Evolutionary conservation across 2,797 vertebrate genomes (phyloP).

Genomic region (Cephalopachus bancanus): DNA sequence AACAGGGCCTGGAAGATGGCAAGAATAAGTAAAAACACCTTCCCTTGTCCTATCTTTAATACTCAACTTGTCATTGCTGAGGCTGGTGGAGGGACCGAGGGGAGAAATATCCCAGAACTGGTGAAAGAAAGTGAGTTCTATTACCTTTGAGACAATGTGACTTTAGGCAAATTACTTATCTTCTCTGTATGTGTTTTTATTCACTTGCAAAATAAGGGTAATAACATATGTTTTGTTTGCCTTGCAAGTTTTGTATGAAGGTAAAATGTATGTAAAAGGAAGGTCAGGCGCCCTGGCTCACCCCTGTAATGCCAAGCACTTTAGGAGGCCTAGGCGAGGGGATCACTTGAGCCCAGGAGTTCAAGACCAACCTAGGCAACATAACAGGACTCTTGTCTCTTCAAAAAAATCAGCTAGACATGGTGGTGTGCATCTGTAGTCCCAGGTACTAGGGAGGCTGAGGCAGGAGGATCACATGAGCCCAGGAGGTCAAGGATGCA

Average conservation of each 20-base stretch:
- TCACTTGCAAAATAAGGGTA: background rate
- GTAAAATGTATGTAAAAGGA: background rate
- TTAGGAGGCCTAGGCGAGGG: too few relatives aligned
- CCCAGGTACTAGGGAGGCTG: too few relatives aligned
- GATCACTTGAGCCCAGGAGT: too few relatives aligned
- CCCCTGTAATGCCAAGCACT: too few relatives aligned
- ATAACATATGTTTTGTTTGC: background rate
- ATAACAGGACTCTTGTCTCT: too few relatives aligned
- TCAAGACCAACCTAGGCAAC: too few relatives aligned
- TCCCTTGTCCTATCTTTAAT: background rate
- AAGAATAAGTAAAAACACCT: background rate
- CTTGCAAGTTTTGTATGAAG: conserved; percentile 42
- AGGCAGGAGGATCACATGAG: too few relatives aligned
- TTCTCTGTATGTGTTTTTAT: background rate
- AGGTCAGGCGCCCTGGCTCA: too few relatives aligned
- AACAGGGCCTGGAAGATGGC: background rate
- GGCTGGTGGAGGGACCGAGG: background rate
- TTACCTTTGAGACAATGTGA: background rate
- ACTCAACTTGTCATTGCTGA: background rate
- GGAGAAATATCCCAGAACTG: background rate
- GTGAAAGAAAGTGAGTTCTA: background rate
- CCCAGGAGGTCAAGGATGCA: too few relatives aligned
- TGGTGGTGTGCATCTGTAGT: too few relatives aligned
- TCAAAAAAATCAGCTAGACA: too few relatives aligned
- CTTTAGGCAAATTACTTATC: background rate